phyloP scores from a whole-genome alignment of 2,113 vertebrate species.

The Nestor notabilis region DNA sequence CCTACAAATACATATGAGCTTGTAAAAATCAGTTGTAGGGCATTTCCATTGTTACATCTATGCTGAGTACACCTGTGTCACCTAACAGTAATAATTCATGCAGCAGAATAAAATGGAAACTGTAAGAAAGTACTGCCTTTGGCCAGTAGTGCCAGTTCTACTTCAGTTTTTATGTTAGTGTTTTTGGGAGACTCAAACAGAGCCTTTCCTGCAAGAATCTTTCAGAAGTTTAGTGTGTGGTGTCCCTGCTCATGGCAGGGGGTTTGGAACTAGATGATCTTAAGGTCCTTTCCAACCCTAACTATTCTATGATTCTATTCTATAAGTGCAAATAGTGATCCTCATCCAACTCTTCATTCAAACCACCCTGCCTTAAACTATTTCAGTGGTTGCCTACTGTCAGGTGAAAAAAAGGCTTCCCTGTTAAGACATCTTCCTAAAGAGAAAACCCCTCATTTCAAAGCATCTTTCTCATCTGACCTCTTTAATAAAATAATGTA shows the following conservation, averaged over 20 bases:
- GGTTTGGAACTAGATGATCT: too few relatives aligned
- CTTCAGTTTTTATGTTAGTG: background rate
- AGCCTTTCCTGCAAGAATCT: background rate
- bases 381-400: background rate
- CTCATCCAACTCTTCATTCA: background rate
- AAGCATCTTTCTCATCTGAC: background rate
- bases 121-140: background rate
- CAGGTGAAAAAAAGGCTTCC: background rate
- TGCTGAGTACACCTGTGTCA: background rate
- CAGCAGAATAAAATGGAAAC: background rate
- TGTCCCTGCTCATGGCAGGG: too few relatives aligned
- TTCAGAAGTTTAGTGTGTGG: too few relatives aligned
- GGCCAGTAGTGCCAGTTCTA: background rate
- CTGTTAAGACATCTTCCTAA: background rate
- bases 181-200: background rate
- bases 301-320: too few relatives aligned
- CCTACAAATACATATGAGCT: background rate
- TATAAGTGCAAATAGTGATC: background rate
- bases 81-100: background rate
- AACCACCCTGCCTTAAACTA: background rate
- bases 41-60: background rate
- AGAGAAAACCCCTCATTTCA: background rate
- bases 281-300: too few relatives aligned
- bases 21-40: background rate
- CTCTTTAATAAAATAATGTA: background rate